Conservation (phyloP, 2,113 vertebrate genomes). For the Anser cygnoides region DNA sequence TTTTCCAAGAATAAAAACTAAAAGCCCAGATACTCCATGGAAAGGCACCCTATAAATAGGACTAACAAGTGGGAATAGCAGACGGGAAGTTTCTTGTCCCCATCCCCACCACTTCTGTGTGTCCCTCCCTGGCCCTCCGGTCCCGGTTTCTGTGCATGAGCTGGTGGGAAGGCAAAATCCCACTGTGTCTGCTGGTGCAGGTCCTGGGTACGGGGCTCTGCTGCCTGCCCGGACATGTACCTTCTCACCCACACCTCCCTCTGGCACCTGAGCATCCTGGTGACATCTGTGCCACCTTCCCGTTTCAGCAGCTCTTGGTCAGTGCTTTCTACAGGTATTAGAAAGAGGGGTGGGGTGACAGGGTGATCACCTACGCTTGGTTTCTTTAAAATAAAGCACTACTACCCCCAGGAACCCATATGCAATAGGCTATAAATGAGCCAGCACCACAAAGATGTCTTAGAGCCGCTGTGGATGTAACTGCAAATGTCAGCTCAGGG, state of each 20-base stretch:
- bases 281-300: not conserved
- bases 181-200: accelerated
- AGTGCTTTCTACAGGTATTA: not conserved
- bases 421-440: not conserved
- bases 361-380: accelerated
- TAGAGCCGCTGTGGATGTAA: not conserved
- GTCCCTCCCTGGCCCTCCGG: not conserved
- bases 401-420: not conserved
- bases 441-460: not conserved
- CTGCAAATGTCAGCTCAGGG: constrained; percentile 9
- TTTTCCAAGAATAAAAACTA: constrained; percentile 65
- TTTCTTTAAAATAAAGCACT: not conserved
- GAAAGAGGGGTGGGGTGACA: not conserved
- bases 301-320: not conserved
- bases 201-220: accelerated
- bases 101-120: accelerated
- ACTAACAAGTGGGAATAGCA: not conserved
- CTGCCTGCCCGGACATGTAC: not conserved
- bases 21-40: not conserved
- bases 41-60: constrained; percentile 31
- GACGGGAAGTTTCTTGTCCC: not conserved
- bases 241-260: not conserved
- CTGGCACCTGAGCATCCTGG: not conserved
- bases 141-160: not conserved
- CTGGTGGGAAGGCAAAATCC: too few relatives aligned